Percentiles rank a stretch among this genome's conserved stretches.
Conservation (phyloP, 2,113 vertebrate genomes). For the Protobothrops flavoviridis region DNA sequence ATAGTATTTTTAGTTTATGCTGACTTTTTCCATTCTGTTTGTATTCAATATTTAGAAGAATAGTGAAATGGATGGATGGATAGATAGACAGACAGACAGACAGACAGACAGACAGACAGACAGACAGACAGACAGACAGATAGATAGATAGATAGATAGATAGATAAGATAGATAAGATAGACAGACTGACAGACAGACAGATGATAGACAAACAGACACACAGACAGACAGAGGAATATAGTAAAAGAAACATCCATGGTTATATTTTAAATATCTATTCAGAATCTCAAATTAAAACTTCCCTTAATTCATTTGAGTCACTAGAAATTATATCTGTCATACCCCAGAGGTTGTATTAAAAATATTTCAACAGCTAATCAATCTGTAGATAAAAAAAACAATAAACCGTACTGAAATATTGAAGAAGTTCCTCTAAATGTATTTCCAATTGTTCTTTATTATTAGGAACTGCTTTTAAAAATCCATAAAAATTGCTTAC, state of each 20-base stretch:
- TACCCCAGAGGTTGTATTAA: constrained; percentile 4
- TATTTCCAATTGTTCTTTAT: neutral
- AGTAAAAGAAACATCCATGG: neutral
- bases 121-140: too few species aligned
- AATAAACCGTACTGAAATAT: neutral
- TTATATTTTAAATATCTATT: constrained; percentile 1
- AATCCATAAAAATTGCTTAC: neutral
- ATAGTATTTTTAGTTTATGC: neutral
- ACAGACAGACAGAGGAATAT: neutral
- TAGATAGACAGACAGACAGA: too few species aligned
- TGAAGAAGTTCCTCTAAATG: neutral
- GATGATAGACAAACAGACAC: neutral
- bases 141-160: too few species aligned
- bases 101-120: too few species aligned
- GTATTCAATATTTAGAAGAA: neutral
- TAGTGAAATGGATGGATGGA: neutral
- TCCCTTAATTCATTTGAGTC: neutral
- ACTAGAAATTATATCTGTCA: neutral
- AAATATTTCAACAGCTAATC: neutral
- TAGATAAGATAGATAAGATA: too few species aligned
- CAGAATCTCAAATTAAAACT: neutral
- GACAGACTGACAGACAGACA: neutral
- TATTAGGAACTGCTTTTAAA: neutral
- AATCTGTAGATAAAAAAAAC: constrained; percentile 12
- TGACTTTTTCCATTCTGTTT: neutral